Evolutionary conservation across 2,797 vertebrate species (phyloP).

Genomic region (Phrynocephalus vlangalii): DNA sequence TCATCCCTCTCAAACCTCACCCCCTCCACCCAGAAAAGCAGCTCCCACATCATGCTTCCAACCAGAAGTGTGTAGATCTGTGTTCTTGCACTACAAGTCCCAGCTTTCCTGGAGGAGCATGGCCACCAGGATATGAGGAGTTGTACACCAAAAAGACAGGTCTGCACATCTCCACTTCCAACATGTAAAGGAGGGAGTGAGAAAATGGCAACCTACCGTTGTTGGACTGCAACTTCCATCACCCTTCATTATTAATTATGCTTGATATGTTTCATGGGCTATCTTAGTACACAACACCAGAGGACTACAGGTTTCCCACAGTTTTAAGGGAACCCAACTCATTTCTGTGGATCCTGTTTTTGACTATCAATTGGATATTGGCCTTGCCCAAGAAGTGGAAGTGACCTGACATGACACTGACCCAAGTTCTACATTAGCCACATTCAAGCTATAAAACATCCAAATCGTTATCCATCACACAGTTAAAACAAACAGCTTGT

Average conservation of each 20-base stretch:
- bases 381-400: neutral
- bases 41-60: too few species aligned
- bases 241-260: neutral
- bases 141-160: too few species aligned
- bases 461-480: neutral
- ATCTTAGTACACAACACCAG: neutral
- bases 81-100: too few species aligned
- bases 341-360: neutral
- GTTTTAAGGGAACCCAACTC: neutral
- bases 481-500: conserved; percentile 24
- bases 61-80: too few species aligned
- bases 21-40: neutral
- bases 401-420: neutral
- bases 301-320: neutral
- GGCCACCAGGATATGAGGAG: too few species aligned
- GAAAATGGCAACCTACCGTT: neutral
- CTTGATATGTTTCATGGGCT: neutral
- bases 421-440: too few species aligned
- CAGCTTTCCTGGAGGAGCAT: too few species aligned
- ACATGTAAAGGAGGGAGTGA: neutral
- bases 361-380: neutral
- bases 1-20: neutral
- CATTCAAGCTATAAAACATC: neutral
- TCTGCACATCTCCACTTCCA: neutral
- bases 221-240: neutral